Conservation (phyloP, 2,888 invertebrate species). For the Hybos culiciformis region DNA sequence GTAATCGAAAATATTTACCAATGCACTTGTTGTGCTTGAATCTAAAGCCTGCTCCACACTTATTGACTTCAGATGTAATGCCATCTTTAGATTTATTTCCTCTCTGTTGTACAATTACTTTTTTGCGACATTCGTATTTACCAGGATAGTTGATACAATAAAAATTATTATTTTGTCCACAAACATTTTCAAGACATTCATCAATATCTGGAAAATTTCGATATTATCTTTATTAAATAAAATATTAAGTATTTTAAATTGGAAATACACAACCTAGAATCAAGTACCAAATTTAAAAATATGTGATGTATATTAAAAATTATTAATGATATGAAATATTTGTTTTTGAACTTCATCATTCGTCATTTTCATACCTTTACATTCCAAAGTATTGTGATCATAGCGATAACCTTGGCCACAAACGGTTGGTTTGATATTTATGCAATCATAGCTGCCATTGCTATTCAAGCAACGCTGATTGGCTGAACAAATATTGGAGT, state of each 20-base stretch:
- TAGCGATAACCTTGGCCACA: constrained; percentile 40
- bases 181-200: constrained; percentile 56
- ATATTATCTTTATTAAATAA: neutral
- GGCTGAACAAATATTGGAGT: constrained; percentile 48
- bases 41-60: constrained; percentile 15
- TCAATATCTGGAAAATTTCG: constrained; percentile 48
- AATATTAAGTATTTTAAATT: neutral
- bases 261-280: too few relatives aligned
- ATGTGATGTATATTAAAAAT: too few relatives aligned
- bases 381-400: constrained; percentile 39
- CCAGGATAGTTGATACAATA: constrained; percentile 64
- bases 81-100: constrained; percentile 20
- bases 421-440: constrained; percentile 20
- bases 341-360: too few relatives aligned
- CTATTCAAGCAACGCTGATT: constrained; percentile 53
- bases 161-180: constrained; percentile 43
- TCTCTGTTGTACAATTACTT: constrained; percentile 2
- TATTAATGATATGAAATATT: too few relatives aligned
- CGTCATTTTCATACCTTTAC: constrained; percentile 44
- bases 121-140: constrained; percentile 46
- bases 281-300: too few relatives aligned
- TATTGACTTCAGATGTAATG: neutral
- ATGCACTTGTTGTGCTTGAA: constrained; percentile 15
- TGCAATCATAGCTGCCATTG: constrained; percentile 50
- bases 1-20: constrained; percentile 13